Percentiles rank a stretch among this genome's conserved stretches.
These are phyloP conservation scores for Nesogale talazaci DNA, from an alignment of 2,113 vertebrate species.

Conservation along the genomic window DNA sequence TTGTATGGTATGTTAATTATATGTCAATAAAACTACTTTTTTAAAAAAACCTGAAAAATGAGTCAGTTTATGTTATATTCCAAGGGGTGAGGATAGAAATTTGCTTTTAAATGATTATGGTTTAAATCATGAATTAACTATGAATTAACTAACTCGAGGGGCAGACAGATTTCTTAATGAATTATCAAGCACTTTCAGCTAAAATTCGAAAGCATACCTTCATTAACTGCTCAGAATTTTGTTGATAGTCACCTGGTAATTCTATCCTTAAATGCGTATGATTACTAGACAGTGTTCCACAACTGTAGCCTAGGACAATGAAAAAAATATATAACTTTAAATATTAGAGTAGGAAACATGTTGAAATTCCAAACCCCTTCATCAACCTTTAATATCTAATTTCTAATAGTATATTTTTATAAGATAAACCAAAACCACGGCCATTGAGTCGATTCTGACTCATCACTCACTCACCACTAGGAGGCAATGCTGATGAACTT, in stretches of 20 bases:
- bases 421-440: no score
- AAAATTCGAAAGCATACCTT: constrained; percentile 83
- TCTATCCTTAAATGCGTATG: constrained; percentile 76
- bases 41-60: background rate
- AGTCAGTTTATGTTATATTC: background rate
- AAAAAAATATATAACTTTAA: constrained; percentile 5
- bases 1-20: no score
- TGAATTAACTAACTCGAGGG: background rate
- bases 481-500: no score
- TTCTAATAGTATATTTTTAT: background rate
- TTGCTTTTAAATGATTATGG: constrained; percentile 16
- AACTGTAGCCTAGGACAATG: constrained; percentile 71
- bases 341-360: background rate
- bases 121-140: constrained; percentile 26
- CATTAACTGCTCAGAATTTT: constrained; percentile 82
- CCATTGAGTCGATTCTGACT: no score
- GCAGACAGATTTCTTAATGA: background rate
- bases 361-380: constrained; percentile 23
- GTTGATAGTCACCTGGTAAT: constrained; percentile 76
- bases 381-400: constrained; percentile 19
- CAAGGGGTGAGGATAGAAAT: background rate
- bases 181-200: constrained; percentile 4
- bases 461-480: no score
- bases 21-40: no score
- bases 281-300: constrained; percentile 68